Evolutionary conservation across 2,113 vertebrate genomes (phyloP).

Genomic region (Saccopteryx leptura): DNA sequence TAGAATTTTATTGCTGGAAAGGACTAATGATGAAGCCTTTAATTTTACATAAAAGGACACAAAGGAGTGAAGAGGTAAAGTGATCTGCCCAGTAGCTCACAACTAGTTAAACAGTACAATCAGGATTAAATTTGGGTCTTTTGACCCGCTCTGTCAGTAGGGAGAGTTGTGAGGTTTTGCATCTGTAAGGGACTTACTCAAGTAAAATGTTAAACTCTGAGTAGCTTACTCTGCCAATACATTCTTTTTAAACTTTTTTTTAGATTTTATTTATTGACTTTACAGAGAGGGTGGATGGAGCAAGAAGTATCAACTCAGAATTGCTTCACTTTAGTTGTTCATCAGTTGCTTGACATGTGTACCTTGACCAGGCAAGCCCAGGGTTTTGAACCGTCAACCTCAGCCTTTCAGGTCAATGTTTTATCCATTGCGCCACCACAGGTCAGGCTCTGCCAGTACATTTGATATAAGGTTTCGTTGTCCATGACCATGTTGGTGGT

Average conservation of each 20-base stretch:
- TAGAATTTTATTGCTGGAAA: constrained; percentile 42
- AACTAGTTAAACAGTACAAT: not conserved
- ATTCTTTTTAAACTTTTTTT: not conserved
- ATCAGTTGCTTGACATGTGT: no score
- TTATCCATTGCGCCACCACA: no score
- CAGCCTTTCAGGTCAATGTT: no score
- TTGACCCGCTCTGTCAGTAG: not conserved
- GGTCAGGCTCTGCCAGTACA: not conserved
- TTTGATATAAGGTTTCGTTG: constrained; percentile 38
- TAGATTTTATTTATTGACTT: no score
- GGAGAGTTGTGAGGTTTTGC: not conserved
- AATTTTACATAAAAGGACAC: constrained; percentile 10
- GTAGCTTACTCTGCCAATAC: not conserved
- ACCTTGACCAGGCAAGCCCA: no score
- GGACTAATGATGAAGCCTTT: constrained; percentile 15
- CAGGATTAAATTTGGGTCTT: constrained; percentile 44
- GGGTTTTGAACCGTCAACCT: no score
- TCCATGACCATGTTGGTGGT: constrained; percentile 14
- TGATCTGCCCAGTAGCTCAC: constrained; percentile 2
- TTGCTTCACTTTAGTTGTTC: no score
- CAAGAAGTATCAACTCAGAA: no score
- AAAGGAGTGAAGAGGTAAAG: constrained; percentile 20
- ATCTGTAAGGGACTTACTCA: not conserved
- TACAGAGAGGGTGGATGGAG: no score
- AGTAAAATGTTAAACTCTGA: constrained; percentile 25